Evolutionary conservation across 2,888 invertebrate genomes (phyloP).

Genomic region (Molanna angustata): DNA sequence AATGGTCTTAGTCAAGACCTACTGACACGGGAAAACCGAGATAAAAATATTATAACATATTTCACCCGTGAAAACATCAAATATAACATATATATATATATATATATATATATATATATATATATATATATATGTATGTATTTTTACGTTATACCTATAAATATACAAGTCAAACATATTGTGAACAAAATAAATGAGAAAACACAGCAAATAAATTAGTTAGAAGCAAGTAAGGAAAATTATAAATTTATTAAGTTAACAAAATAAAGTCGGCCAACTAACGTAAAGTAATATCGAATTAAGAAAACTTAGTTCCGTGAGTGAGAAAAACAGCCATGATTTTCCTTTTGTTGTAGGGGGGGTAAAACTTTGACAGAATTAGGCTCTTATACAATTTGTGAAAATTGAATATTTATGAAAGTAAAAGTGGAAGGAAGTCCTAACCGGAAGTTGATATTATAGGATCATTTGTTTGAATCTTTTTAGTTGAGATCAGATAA

Average conservation of each 20-base stretch:
- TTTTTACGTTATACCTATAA: too few relatives aligned
- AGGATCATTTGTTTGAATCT: background rate
- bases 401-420: constrained; percentile 18
- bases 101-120: too few relatives aligned
- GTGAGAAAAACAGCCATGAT: constrained; percentile 1
- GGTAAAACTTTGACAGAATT: constrained; percentile 7
- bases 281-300: constrained; percentile 4
- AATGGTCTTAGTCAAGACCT: too few relatives aligned
- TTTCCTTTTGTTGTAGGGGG: background rate
- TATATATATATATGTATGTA: too few relatives aligned
- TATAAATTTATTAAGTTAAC: background rate
- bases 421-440: constrained; percentile 3
- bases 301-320: constrained; percentile 1
- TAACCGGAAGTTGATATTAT: background rate
- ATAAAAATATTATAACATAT: too few relatives aligned
- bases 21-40: too few relatives aligned
- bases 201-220: too few relatives aligned
- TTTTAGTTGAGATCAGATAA: background rate
- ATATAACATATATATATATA: too few relatives aligned
- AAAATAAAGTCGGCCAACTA: constrained; percentile 13
- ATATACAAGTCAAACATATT: too few relatives aligned
- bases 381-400: constrained; percentile 14
- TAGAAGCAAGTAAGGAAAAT: background rate
- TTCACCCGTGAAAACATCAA: too few relatives aligned
- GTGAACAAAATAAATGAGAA: too few relatives aligned